phyloP scores from a whole-genome alignment of 2,888 invertebrate genomes.

The Diaphora mendica region DNA sequence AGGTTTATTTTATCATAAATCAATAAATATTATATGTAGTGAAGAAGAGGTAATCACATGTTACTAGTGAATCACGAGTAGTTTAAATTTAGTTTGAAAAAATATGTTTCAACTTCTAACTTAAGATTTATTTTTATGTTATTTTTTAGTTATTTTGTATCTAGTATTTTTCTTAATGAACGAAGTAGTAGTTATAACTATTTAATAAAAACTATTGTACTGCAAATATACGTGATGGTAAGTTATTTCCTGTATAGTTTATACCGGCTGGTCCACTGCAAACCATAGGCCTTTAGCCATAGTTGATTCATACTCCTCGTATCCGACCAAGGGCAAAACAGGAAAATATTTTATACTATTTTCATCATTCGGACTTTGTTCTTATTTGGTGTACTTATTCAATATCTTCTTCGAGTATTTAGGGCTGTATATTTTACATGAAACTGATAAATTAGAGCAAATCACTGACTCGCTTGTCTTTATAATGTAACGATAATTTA shows the following conservation, averaged over 20 bases:
- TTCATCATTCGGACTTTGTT: too few species aligned
- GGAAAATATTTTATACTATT: too few species aligned
- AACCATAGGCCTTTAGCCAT: too few species aligned
- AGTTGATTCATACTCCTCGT: too few species aligned
- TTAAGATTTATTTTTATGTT: not conserved
- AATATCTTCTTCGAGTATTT: too few species aligned
- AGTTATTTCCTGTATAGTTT: not conserved
- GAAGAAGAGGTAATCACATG: slow-evolving; percentile 20
- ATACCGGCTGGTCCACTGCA: too few species aligned
- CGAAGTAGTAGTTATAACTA: not conserved
- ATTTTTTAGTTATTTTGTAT: not conserved
- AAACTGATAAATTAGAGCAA: not conserved
- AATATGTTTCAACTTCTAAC: not conserved
- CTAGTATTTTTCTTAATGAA: not conserved
- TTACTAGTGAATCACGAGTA: slow-evolving; percentile 11
- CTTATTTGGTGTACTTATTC: too few species aligned
- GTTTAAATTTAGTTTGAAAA: not conserved
- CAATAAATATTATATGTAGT: slow-evolving; percentile 16
- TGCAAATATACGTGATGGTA: not conserved
- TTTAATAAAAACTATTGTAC: not conserved
- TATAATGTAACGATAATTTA: not conserved
- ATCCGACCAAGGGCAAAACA: too few species aligned
- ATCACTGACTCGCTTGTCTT: not conserved
- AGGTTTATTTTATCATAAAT: slow-evolving; percentile 19
- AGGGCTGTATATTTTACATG: not conserved